Percentiles rank a stretch among this genome's conserved stretches.
These are phyloP conservation scores for Piprites chloris DNA, from an alignment of 2,113 vertebrate species.

Conservation along the genomic window DNA sequence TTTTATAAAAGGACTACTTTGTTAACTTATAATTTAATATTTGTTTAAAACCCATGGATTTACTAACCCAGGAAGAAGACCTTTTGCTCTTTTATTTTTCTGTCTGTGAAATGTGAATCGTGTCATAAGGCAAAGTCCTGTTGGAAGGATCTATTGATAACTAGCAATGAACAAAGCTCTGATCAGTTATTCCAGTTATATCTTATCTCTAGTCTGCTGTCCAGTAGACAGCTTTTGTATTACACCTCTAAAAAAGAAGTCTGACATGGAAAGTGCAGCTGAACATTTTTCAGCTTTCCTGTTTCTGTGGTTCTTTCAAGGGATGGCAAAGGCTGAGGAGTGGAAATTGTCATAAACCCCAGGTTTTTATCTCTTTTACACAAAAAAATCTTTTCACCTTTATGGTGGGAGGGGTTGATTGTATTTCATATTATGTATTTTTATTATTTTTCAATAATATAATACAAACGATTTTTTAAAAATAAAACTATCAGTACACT, in stretches of 20 bases:
- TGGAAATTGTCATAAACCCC: not conserved
- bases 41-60: not conserved
- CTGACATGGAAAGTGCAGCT: not conserved
- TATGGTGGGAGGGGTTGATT: not conserved
- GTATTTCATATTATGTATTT: not conserved
- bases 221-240: not conserved
- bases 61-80: not conserved
- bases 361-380: not conserved
- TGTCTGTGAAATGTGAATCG: not conserved
- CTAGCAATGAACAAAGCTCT: not conserved
- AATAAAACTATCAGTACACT: not conserved
- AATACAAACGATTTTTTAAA: not conserved
- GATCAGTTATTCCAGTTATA: not conserved
- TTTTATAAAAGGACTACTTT: not conserved
- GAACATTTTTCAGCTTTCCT: not conserved
- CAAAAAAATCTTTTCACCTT: not conserved
- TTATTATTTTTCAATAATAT: not conserved
- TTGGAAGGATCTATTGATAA: not conserved
- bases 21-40: not conserved
- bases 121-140: not conserved
- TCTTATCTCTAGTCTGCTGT: not conserved
- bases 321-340: not conserved
- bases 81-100: not conserved
- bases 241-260: not conserved
- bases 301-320: not conserved